These are phyloP conservation scores for Halisarca cf. caerulea DNA, from an alignment of 37 sponge, comb jelly and placozoan species.

Conservation along the genomic window DNA sequence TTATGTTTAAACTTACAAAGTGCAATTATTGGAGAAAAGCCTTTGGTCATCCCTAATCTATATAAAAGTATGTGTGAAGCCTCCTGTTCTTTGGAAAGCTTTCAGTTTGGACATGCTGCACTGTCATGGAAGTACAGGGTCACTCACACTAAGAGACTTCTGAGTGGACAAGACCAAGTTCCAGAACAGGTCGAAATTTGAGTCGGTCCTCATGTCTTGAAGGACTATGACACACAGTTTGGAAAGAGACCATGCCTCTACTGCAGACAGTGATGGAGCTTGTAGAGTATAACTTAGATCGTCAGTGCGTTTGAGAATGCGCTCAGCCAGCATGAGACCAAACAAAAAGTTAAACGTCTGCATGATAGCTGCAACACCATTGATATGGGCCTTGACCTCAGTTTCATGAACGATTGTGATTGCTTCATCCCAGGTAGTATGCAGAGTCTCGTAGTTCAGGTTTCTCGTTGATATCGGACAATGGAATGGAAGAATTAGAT, in stretches of 20 bases:
- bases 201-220: not conserved
- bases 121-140: slow-evolving; percentile 16
- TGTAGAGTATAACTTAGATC: slow-evolving; percentile 40
- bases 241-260: slow-evolving; percentile 9
- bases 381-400: slow-evolving; percentile 31
- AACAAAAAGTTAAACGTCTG: slow-evolving; percentile 28
- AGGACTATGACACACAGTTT: not conserved
- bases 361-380: slow-evolving; percentile 41
- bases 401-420: not conserved
- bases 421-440: slow-evolving; percentile 21
- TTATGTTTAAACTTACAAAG: too few species aligned
- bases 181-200: slow-evolving; percentile 34
- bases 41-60: too few species aligned
- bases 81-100: too few species aligned
- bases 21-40: too few species aligned
- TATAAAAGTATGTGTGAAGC: too few species aligned
- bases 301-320: slow-evolving; percentile 39
- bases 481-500: not conserved
- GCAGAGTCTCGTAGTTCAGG: not conserved
- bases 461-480: slow-evolving; percentile 15
- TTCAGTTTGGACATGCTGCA: too few species aligned
- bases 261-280: slow-evolving; percentile 14
- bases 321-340: slow-evolving; percentile 33
- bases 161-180: not conserved
- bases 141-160: not conserved